Conservation (phyloP, 2,113 vertebrate genomes). For the Girardinichthys multiradiatus region DNA sequence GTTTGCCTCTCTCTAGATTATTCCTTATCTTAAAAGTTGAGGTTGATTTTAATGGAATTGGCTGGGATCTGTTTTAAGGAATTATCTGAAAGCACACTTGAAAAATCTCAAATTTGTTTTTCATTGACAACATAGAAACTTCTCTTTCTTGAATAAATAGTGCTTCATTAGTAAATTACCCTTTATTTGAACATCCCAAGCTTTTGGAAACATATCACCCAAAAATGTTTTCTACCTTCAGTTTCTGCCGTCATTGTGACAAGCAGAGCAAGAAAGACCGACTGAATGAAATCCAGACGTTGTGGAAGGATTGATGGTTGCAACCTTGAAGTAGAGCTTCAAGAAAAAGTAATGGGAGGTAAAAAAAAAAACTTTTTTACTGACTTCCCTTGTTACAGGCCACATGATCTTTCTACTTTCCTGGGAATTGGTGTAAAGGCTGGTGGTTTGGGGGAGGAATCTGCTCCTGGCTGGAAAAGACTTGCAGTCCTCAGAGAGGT, state of each 20-base stretch:
- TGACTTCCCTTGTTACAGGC: slow-evolving; percentile 63
- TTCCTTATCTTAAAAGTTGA: slow-evolving; percentile 9
- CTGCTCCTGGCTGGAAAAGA: slow-evolving; percentile 69
- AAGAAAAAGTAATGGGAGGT: slow-evolving; percentile 28
- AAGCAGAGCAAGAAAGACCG: slow-evolving; percentile 40
- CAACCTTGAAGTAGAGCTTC: slow-evolving; percentile 19
- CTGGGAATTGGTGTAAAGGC: slow-evolving; percentile 52
- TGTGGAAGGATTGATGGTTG: neutral
- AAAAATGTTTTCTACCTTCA: neutral
- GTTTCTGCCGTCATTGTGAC: slow-evolving; percentile 9
- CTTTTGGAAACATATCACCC: neutral
- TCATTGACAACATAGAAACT: neutral
- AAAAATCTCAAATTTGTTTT: neutral
- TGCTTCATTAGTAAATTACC: neutral
- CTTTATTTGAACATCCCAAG: neutral
- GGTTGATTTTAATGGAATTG: slow-evolving; percentile 40
- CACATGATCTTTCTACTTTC: slow-evolving; percentile 61
- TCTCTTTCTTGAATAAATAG: neutral
- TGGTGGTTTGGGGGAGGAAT: slow-evolving; percentile 59
- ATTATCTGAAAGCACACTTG: neutral
- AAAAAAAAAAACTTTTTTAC: slow-evolving; percentile 26
- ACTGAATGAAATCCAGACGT: slow-evolving; percentile 30
- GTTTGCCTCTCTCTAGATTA: slow-evolving; percentile 29
- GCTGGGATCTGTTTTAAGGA: slow-evolving; percentile 23
- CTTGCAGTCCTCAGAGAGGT: slow-evolving; percentile 52